phyloP scores from a whole-genome alignment of 1,140 invertebrate species.

The Drosophila teissieri region DNA sequence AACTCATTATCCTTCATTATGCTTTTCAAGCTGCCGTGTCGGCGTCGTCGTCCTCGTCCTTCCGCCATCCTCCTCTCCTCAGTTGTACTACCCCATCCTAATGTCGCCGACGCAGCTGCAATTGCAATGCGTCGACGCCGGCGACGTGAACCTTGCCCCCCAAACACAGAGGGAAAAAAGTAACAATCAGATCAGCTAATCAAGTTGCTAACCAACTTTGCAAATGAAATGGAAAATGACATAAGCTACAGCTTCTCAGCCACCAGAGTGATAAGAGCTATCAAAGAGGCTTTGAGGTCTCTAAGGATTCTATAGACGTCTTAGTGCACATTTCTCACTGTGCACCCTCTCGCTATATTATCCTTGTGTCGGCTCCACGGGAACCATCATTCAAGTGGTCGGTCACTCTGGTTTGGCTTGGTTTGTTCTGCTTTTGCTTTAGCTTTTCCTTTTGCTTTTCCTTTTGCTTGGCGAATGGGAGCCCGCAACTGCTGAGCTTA shows the following conservation, averaged over 20 bases:
- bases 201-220: not conserved
- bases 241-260: no score
- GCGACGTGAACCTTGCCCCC: slow-evolving; percentile 6
- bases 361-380: slow-evolving; percentile 30
- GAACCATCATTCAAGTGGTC: slow-evolving; percentile 59
- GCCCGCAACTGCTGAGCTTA: slow-evolving; percentile 53
- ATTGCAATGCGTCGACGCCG: slow-evolving; percentile 30
- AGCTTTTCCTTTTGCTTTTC: no score
- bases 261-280: no score
- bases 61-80: not conserved
- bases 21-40: slow-evolving; percentile 67
- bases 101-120: slow-evolving; percentile 32
- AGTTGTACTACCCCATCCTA: no score
- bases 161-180: slow-evolving; percentile 2
- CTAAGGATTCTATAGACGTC: no score
- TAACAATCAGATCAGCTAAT: not conserved
- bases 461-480: slow-evolving; percentile 33
- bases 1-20: slow-evolving; percentile 77
- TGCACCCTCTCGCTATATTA: slow-evolving; percentile 8
- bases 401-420: slow-evolving; percentile 26
- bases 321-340: not conserved
- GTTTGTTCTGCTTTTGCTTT: slow-evolving; percentile 5
- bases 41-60: slow-evolving; percentile 43
- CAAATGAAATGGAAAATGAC: no score
- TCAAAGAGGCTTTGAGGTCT: no score